Conservation (phyloP, 2,888 invertebrate species). For the Agrochola lychnidis region DNA sequence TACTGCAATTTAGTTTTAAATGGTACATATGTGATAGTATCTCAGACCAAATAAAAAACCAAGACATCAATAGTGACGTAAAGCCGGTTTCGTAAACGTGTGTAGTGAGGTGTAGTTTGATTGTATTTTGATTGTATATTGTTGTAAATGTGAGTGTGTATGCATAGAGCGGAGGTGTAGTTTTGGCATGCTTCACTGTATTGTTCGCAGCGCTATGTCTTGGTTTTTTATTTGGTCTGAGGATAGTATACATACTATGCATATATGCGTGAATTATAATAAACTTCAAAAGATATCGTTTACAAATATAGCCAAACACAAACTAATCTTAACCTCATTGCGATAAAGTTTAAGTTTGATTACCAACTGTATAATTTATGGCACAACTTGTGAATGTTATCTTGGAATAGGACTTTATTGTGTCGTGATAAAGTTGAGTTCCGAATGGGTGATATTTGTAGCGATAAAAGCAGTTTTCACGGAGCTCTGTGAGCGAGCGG, state of each 20-base stretch:
- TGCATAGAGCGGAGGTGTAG: too few relatives aligned
- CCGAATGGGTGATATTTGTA: slow-evolving; percentile 65
- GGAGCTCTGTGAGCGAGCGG: slow-evolving; percentile 82
- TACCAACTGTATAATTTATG: slow-evolving; percentile 51
- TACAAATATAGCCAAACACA: slow-evolving; percentile 24
- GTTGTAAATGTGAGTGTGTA: too few relatives aligned
- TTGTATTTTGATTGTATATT: too few relatives aligned
- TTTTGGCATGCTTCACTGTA: too few relatives aligned
- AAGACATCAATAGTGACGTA: too few relatives aligned
- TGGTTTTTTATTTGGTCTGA: too few relatives aligned
- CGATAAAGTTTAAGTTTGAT: slow-evolving; percentile 57
- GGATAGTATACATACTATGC: not conserved
- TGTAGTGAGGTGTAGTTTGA: too few relatives aligned
- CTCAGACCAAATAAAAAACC: too few relatives aligned
- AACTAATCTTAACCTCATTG: slow-evolving; percentile 27
- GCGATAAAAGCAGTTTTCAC: slow-evolving; percentile 86
- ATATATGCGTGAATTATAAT: slow-evolving; percentile 11
- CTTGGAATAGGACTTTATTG: slow-evolving; percentile 17
- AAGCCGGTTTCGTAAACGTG: too few relatives aligned
- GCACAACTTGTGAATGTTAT: slow-evolving; percentile 20
- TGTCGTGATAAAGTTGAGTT: slow-evolving; percentile 42
- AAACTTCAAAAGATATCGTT: slow-evolving; percentile 22
- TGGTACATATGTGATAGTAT: not conserved
- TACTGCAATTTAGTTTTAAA: not conserved
- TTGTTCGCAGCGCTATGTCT: too few relatives aligned